These are phyloP conservation scores for Hyperoplus lanceolatus DNA, from an alignment of 2,797 vertebrate genomes.

Conservation along the genomic window DNA sequence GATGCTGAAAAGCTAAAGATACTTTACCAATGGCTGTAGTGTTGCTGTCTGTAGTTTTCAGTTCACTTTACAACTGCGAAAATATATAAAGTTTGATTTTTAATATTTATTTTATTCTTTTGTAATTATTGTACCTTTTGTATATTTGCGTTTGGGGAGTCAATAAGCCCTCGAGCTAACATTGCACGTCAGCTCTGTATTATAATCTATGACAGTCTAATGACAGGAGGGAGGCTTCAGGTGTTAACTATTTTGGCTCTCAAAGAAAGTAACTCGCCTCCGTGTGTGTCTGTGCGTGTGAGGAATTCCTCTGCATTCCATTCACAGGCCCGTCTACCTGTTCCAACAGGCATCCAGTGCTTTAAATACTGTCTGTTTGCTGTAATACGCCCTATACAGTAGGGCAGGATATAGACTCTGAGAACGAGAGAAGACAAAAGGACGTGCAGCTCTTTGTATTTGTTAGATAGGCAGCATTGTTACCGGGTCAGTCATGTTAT, in stretches of 20 bases:
- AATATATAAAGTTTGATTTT: neutral
- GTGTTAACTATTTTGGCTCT: conserved; percentile 10
- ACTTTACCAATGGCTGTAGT: neutral
- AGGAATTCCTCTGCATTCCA: conserved; percentile 67
- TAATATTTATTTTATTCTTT: neutral
- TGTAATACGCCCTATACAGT: conserved; percentile 38
- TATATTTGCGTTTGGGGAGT: neutral
- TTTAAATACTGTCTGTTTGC: conserved; percentile 33
- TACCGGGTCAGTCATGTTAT: conserved; percentile 48
- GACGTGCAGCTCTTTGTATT: conserved; percentile 55
- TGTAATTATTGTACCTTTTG: neutral
- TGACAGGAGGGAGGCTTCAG: conserved; percentile 6
- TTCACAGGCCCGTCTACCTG: conserved; percentile 65
- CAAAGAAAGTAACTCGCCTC: neutral
- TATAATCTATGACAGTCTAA: neutral
- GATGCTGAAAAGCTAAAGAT: too few species aligned
- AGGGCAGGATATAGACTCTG: conserved; percentile 11
- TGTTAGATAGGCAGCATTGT: conserved; percentile 32
- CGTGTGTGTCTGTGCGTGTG: neutral
- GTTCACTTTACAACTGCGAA: neutral
- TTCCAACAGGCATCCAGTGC: conserved; percentile 61
- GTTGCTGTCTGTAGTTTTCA: neutral
- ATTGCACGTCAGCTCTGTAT: neutral
- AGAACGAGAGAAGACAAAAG: conserved; percentile 49
- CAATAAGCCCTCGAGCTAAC: neutral